These are phyloP conservation scores for Philaethria dido DNA, from an alignment of 2,888 invertebrate species.

Conservation along the genomic window DNA sequence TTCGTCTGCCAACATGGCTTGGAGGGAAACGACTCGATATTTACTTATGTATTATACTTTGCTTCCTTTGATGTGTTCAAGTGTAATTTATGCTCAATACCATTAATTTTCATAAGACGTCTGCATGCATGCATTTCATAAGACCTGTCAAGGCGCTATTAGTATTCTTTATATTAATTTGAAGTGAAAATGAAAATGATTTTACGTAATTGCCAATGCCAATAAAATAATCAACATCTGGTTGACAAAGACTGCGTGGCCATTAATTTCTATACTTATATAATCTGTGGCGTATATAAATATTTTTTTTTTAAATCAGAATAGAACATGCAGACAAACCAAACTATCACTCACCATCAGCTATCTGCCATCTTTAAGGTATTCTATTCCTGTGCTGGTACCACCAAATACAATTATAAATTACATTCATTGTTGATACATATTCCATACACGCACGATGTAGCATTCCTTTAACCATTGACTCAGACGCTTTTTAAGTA, in stretches of 20 bases:
- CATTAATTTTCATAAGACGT: slow-evolving; percentile 49
- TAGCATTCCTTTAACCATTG: slow-evolving; percentile 28
- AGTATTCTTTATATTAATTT: slow-evolving; percentile 28
- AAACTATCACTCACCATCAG: not conserved
- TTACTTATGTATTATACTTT: slow-evolving; percentile 54
- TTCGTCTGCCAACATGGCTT: slow-evolving; percentile 25
- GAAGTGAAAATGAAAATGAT: not conserved
- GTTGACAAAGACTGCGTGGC: slow-evolving; percentile 46
- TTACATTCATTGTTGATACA: slow-evolving; percentile 3
- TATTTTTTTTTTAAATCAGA: not conserved
- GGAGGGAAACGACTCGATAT: slow-evolving; percentile 49
- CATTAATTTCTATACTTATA: slow-evolving; percentile 31
- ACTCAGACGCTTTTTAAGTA: slow-evolving; percentile 4
- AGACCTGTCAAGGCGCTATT: slow-evolving; percentile 39
- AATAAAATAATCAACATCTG: not conserved
- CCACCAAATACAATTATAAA: slow-evolving; percentile 23
- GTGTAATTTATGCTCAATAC: slow-evolving; percentile 74
- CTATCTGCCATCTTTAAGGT: not conserved
- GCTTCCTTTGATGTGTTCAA: slow-evolving; percentile 79
- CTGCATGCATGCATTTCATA: slow-evolving; percentile 37
- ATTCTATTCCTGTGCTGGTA: slow-evolving; percentile 1
- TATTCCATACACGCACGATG: slow-evolving; percentile 8
- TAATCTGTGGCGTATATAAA: slow-evolving; percentile 14
- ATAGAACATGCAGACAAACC: slow-evolving; percentile 1
- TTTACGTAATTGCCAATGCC: not conserved